Percentiles rank a stretch among this genome's conserved stretches.
Evolutionary conservation across 2,113 vertebrate species (phyloP).

Genomic region (Merops nubicus): DNA sequence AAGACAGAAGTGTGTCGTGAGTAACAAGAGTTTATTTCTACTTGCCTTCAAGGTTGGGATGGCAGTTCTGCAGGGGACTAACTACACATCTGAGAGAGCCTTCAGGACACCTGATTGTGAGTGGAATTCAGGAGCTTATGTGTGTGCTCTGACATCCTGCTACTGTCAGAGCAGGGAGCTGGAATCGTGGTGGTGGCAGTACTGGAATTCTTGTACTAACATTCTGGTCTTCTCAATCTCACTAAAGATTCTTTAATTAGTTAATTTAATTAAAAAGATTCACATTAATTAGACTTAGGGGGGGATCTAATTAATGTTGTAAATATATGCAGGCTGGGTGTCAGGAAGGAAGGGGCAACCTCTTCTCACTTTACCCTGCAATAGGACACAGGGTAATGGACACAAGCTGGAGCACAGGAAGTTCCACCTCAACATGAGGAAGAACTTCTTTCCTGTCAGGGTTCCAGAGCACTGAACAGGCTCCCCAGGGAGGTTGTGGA

Average conservation of each 20-base stretch:
- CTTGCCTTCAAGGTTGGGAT: background rate
- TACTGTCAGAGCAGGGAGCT: background rate
- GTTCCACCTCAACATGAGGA: no score
- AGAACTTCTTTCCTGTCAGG: no score
- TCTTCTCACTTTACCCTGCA: no score
- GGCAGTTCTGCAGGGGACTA: background rate
- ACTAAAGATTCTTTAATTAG: background rate
- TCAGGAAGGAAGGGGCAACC: no score
- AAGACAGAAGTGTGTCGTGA: rapidly evolving
- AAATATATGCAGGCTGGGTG: no score
- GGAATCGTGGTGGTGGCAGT: background rate
- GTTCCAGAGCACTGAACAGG: no score
- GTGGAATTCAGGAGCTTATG: background rate
- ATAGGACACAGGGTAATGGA: no score
- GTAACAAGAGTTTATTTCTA: background rate
- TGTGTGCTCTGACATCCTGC: background rate
- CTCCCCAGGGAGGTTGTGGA: no score
- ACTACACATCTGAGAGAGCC: background rate
- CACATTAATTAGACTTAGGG: no score
- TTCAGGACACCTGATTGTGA: background rate
- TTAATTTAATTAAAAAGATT: no score
- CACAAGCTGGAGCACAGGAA: no score
- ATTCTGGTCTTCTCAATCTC: background rate
- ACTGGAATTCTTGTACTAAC: background rate
- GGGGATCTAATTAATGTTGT: no score